Evolutionary conservation across 2,888 invertebrate genomes (phyloP).

Genomic region (Cerastoderma edule): DNA sequence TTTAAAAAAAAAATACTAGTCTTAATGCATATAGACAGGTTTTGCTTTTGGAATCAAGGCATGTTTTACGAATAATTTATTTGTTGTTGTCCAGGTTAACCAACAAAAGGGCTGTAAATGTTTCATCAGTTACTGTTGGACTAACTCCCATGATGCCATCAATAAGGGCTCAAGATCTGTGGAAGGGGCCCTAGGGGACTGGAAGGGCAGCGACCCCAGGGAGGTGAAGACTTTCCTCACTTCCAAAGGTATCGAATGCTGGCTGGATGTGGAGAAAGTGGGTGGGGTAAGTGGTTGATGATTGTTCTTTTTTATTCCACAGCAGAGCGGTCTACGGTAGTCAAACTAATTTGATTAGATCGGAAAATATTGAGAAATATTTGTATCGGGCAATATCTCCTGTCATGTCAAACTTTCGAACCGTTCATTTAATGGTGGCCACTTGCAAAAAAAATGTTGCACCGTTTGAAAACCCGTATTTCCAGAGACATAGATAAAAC

Average conservation of each 20-base stretch:
- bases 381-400: too few species aligned
- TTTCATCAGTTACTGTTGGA: constrained; percentile 82
- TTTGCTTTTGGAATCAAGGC: too few species aligned
- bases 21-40: too few species aligned
- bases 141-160: constrained; percentile 79
- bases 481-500: too few species aligned
- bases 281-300: constrained; percentile 76
- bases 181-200: constrained; percentile 74
- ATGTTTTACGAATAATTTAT: too few species aligned
- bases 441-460: too few species aligned
- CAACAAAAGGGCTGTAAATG: constrained; percentile 60
- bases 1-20: too few species aligned
- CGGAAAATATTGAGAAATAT: too few species aligned
- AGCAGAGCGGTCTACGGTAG: not conserved
- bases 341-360: not conserved
- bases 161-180: constrained; percentile 68
- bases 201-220: constrained; percentile 81
- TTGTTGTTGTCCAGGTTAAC: not conserved
- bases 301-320: not conserved
- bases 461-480: too few species aligned
- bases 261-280: constrained; percentile 81
- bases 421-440: too few species aligned
- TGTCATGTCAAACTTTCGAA: too few species aligned
- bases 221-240: constrained; percentile 76
- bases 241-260: constrained; percentile 75